Conservation (phyloP, 2,113 vertebrate genomes). For the Loxodonta africana region DNA sequence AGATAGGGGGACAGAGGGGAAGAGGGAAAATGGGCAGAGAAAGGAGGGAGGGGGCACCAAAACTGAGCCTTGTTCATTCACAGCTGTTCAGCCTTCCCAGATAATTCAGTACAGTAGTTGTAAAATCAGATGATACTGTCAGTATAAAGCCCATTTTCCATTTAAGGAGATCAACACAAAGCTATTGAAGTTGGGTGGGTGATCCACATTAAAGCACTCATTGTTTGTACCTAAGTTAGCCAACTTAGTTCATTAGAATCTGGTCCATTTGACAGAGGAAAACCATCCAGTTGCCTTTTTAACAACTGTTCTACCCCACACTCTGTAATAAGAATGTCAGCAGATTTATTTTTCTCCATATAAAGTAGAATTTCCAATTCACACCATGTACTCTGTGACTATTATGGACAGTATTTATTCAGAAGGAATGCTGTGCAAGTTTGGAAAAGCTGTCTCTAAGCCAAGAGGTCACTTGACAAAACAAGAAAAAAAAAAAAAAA, state of each 20-base stretch:
- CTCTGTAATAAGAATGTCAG: constrained; percentile 76
- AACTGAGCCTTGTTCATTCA: background rate
- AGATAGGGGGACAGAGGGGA: background rate
- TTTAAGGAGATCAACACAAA: background rate
- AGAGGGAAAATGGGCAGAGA: background rate
- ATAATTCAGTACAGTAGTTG: background rate
- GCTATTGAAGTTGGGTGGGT: background rate
- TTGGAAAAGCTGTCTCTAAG: constrained; percentile 75
- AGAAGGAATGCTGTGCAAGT: constrained; percentile 82
- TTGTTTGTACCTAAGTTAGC: background rate
- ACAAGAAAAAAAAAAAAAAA: constrained; percentile 66
- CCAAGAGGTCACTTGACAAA: constrained; percentile 72
- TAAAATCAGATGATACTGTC: background rate
- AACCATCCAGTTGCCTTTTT: constrained; percentile 11
- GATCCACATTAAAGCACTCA: background rate
- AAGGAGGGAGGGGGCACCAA: background rate
- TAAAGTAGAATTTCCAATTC: constrained; percentile 82
- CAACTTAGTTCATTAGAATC: constrained; percentile 65
- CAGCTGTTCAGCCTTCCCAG: background rate
- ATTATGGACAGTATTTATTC: constrained; percentile 81
- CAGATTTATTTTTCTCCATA: constrained; percentile 78
- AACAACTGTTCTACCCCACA: constrained; percentile 35
- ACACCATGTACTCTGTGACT: constrained; percentile 80
- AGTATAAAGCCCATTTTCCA: background rate
- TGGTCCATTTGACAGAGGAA: constrained; percentile 49